Conservation (phyloP, 2,888 invertebrate genomes). For the Tachina lurida region DNA sequence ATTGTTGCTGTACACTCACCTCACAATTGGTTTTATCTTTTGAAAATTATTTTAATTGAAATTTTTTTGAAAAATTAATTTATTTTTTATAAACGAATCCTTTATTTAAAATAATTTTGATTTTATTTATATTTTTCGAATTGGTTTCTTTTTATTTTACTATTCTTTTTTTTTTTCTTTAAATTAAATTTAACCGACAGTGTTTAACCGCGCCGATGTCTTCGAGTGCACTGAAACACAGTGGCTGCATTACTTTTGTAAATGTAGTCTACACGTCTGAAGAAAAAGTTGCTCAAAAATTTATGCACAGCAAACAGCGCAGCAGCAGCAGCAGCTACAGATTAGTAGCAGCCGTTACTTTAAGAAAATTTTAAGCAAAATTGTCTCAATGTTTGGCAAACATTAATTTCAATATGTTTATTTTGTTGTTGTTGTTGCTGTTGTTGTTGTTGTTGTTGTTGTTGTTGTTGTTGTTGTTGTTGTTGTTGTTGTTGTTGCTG, state of each 20-base stretch:
- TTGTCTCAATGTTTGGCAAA: conserved; percentile 23
- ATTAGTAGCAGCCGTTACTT: conserved; percentile 7
- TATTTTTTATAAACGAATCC: conserved; percentile 2
- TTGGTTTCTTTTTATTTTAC: conserved; percentile 15
- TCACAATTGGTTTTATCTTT: not conserved
- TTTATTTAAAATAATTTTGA: conserved; percentile 16
- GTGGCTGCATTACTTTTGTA: conserved; percentile 79
- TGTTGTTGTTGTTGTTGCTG: not conserved
- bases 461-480: conserved; percentile 3
- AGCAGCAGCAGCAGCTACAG: not conserved
- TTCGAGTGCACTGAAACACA: conserved; percentile 80
- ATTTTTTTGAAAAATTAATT: not conserved
- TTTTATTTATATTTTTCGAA: conserved; percentile 8
- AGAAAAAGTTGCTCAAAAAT: conserved; percentile 46
- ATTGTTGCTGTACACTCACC: conserved; percentile 30
- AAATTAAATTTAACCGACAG: conserved; percentile 48
- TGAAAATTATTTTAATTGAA: not conserved
- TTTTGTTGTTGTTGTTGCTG: conserved; percentile 1
- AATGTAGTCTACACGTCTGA: conserved; percentile 74
- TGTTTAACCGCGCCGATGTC: conserved; percentile 76
- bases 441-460: not conserved
- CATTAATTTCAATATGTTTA: not conserved
- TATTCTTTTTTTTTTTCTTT: conserved; percentile 19
- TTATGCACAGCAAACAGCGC: conserved; percentile 21
- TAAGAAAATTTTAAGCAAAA: conserved; percentile 3